A percentile compares a stretch with the other conserved stretches of the same genome.
Conservation (phyloP, 2,797 vertebrate species). For the Ptychobarbus kaznakovi region DNA sequence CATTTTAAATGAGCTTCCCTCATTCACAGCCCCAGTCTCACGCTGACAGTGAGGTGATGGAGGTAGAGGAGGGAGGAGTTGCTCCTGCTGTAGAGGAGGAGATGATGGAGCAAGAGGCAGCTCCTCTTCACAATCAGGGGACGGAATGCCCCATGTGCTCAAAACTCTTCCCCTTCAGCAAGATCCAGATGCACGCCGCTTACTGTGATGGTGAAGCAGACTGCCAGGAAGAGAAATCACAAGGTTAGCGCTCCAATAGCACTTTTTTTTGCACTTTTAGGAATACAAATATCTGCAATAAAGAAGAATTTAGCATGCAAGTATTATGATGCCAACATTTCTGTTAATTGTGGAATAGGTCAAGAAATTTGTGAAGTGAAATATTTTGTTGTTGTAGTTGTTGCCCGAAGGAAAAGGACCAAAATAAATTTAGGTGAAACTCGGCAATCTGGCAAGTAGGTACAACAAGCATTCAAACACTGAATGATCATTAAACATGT, state of each 20-base stretch:
- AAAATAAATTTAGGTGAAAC: constrained; percentile 66
- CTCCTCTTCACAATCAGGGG: constrained; percentile 4
- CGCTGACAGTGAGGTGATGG: constrained; percentile 55
- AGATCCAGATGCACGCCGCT: constrained; percentile 90
- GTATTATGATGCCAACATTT: neutral
- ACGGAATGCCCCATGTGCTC: constrained; percentile 89
- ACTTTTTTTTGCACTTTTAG: no score
- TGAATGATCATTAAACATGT: neutral
- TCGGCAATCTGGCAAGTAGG: constrained; percentile 76
- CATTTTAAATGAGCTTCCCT: neutral
- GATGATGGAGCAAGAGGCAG: constrained; percentile 12
- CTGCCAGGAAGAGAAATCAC: constrained; percentile 45
- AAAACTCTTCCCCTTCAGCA: constrained; percentile 72
- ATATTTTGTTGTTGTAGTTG: constrained; percentile 60
- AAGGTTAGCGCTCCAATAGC: constrained; percentile 36
- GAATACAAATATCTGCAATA: neutral
- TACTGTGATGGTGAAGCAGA: constrained; percentile 81
- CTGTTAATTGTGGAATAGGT: neutral
- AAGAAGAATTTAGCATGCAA: neutral
- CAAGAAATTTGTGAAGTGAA: neutral
- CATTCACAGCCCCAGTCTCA: neutral
- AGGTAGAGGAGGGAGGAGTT: constrained; percentile 52
- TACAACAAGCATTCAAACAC: constrained; percentile 59
- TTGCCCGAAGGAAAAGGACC: constrained; percentile 73
- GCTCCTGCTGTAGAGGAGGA: constrained; percentile 23